Conservation (phyloP, 2,888 invertebrate species). For the Mythimna impura region DNA sequence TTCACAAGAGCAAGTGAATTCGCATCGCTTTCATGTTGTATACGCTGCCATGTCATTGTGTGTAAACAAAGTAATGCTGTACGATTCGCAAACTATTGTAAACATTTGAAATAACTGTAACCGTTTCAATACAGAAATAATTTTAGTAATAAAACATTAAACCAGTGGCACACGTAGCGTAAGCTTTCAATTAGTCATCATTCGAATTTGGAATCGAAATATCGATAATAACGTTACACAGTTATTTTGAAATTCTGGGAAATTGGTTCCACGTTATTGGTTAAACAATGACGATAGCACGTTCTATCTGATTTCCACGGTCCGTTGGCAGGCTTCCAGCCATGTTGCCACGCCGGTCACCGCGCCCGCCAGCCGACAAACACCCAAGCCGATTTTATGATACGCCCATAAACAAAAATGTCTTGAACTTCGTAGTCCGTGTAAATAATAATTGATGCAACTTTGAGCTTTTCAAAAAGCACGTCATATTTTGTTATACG, state of each 20-base stretch:
- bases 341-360: conserved; percentile 72
- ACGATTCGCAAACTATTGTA: conserved; percentile 55
- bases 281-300: conserved; percentile 78
- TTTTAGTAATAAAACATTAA: conserved; percentile 70
- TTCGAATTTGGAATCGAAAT: conserved; percentile 66
- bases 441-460: conserved; percentile 43
- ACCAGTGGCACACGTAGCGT: conserved; percentile 61
- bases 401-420: conserved; percentile 60
- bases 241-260: conserved; percentile 64
- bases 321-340: conserved; percentile 82
- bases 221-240: conserved; percentile 65
- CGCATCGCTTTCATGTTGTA: conserved; percentile 50
- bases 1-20: conserved; percentile 36
- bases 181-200: conserved; percentile 72
- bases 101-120: conserved; percentile 65
- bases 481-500: neutral
- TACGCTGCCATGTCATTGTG: conserved; percentile 45
- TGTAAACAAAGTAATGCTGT: conserved; percentile 59
- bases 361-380: conserved; percentile 61
- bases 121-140: conserved; percentile 71
- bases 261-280: conserved; percentile 70
- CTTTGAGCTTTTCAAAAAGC: conserved; percentile 4
- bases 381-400: conserved; percentile 58
- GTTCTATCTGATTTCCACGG: conserved; percentile 75
- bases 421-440: conserved; percentile 44